Evolutionary conservation across 2,888 invertebrate species (phyloP).

Genomic region (Epinotia bilunana): DNA sequence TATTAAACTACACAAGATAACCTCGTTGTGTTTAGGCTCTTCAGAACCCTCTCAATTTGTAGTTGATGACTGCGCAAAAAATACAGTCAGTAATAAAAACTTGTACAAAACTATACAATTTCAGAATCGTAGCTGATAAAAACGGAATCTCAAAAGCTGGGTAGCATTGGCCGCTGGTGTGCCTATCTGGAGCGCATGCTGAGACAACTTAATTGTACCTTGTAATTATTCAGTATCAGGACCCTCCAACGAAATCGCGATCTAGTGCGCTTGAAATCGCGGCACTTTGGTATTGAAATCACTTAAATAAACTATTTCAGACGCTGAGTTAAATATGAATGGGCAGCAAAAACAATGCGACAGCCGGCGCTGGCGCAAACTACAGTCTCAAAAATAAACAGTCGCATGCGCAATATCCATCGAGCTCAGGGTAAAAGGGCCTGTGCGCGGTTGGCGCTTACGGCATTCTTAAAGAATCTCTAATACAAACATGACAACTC

Average conservation of each 20-base stretch:
- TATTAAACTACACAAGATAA: no score
- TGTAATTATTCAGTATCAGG: slow-evolving; percentile 26
- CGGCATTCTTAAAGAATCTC: not conserved
- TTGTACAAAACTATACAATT: no score
- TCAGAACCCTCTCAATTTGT: no score
- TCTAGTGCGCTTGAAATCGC: slow-evolving; percentile 27
- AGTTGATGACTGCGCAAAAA: no score
- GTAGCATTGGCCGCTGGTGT: no score
- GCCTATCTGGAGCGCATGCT: no score
- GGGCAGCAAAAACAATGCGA: slow-evolving; percentile 46
- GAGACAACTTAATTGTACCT: slow-evolving; percentile 17
- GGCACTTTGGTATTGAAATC: slow-evolving; percentile 46
- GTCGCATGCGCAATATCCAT: not conserved
- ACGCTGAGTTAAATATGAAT: slow-evolving; percentile 46
- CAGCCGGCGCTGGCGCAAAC: slow-evolving; percentile 33
- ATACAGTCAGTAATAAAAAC: no score
- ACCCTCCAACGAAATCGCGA: slow-evolving; percentile 1
- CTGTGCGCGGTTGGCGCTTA: not conserved
- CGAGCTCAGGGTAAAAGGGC: not conserved
- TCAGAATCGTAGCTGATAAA: no score
- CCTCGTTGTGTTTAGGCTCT: no score
- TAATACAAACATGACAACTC: not conserved
- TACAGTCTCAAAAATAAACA: not conserved
- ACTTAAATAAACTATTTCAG: slow-evolving; percentile 46
- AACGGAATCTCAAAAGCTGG: no score